Conservation (phyloP, 1,140 invertebrate genomes). For the Zaprionus africanus region DNA sequence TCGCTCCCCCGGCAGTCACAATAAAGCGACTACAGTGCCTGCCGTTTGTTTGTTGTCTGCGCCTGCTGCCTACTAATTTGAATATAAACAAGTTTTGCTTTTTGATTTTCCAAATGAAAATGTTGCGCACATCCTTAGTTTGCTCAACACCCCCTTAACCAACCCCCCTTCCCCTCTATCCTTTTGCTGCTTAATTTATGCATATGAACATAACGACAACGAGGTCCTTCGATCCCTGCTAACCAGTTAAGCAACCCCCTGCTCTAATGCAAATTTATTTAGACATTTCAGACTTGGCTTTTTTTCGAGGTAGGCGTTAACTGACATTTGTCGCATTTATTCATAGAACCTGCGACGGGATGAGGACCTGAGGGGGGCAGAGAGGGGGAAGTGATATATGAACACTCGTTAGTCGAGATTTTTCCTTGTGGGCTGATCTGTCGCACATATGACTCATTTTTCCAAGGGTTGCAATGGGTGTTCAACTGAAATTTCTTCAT, state of each 20-base stretch:
- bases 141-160: neutral
- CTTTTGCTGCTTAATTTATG: conserved; percentile 53
- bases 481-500: conserved; percentile 1
- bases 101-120: conserved; percentile 63
- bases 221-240: conserved; percentile 2
- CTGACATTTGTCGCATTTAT: conserved; percentile 79
- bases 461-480: conserved; percentile 7
- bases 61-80: conserved; percentile 76
- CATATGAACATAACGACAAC: conserved; percentile 55
- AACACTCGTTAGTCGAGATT: conserved; percentile 51
- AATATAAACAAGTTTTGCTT: conserved; percentile 78
- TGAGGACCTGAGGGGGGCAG: conserved; percentile 10
- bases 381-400: conserved; percentile 6
- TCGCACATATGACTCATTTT: conserved; percentile 68
- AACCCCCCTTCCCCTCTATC: neutral
- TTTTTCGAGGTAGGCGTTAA: conserved; percentile 59
- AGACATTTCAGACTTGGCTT: conserved; percentile 53
- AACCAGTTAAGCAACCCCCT: conserved; percentile 22
- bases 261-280: conserved; percentile 77
- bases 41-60: conserved; percentile 27
- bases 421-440: conserved; percentile 40
- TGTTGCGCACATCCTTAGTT: conserved; percentile 66
- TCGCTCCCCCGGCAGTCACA: conserved; percentile 26
- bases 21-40: conserved; percentile 30
- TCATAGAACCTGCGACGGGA: conserved; percentile 42